These are phyloP conservation scores for Aphelenchoides besseyi DNA, from an alignment of 1,140 invertebrate species.

Conservation along the genomic window DNA sequence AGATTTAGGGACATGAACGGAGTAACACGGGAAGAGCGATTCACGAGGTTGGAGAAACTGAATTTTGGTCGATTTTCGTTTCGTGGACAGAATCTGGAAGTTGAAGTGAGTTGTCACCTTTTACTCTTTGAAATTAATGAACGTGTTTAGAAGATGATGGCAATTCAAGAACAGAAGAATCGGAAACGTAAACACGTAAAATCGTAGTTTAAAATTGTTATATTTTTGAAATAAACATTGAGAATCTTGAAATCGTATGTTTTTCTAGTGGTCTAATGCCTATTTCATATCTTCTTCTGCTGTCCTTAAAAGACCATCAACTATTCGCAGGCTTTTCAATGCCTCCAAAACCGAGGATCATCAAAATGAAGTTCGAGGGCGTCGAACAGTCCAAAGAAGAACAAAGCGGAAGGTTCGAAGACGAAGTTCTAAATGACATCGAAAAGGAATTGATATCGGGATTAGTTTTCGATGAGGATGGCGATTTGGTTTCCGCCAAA, in stretches of 20 bases:
- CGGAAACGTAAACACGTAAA: background rate
- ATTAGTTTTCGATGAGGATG: background rate
- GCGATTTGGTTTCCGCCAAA: no score
- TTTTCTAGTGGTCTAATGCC: no score
- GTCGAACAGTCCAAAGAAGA: background rate
- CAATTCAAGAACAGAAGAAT: background rate
- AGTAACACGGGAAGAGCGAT: conserved; percentile 26
- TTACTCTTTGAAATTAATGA: conserved; percentile 2
- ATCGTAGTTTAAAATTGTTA: no score
- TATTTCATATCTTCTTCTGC: no score
- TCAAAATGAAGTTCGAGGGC: conserved; percentile 4
- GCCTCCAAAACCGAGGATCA: no score
- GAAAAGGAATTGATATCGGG: conserved; percentile 11
- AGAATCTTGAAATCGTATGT: no score
- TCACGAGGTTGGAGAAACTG: conserved; percentile 29
- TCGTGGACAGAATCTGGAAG: conserved; percentile 35
- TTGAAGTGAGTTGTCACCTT: conserved; percentile 25
- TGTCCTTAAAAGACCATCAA: no score
- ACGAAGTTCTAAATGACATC: background rate
- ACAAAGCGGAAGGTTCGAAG: background rate
- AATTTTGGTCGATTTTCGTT: conserved; percentile 40
- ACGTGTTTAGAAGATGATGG: background rate
- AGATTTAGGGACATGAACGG: conserved; percentile 27
- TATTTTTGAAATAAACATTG: no score
- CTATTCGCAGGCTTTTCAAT: no score